phyloP scores from a whole-genome alignment of 2,113 vertebrate species.

The Pimephales promelas region DNA sequence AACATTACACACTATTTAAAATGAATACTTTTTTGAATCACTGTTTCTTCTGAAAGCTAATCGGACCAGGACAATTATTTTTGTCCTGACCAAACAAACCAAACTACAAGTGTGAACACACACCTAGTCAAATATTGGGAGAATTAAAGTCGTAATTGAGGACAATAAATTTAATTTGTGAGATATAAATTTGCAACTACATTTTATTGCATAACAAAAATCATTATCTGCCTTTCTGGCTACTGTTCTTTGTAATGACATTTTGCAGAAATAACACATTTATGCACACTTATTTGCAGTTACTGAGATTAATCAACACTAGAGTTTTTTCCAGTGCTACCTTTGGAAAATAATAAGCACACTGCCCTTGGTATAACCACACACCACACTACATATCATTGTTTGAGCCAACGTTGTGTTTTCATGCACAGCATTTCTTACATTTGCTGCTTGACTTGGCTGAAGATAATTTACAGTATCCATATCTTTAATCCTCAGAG shows the following conservation, averaged over 20 bases:
- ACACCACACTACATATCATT: background rate
- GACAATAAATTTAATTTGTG: background rate
- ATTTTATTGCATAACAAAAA: no score
- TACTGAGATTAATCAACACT: background rate
- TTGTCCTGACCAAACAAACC: no score
- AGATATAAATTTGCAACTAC: no score
- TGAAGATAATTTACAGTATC: conserved; percentile 13
- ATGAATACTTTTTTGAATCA: no score
- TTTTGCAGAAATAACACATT: background rate
- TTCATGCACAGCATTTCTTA: background rate
- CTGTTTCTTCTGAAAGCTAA: no score
- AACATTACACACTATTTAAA: no score
- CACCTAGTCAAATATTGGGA: background rate
- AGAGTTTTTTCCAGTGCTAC: background rate
- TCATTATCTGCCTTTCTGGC: background rate
- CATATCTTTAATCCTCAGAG: conserved; percentile 1
- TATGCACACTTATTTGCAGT: background rate
- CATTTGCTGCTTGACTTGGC: conserved; percentile 1
- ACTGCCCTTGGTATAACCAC: background rate
- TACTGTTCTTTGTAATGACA: background rate
- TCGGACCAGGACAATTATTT: no score
- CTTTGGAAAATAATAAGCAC: background rate
- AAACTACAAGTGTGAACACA: no score
- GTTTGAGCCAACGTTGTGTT: background rate
- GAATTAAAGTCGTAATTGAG: background rate